phyloP scores from a whole-genome alignment of 2,888 invertebrate genomes.

The Exephanes ischioxanthus region DNA sequence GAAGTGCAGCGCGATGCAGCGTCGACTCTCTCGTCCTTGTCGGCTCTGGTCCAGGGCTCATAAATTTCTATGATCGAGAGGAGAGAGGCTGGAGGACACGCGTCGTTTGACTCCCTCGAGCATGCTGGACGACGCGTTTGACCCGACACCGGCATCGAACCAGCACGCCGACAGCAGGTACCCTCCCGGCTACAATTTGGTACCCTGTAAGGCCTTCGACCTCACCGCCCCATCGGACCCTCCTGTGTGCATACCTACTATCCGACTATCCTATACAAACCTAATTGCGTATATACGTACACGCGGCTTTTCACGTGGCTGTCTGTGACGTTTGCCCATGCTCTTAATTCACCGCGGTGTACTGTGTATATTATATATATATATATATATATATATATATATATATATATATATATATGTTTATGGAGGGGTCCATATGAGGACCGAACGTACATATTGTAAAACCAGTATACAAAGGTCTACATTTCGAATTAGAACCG shows the following conservation, averaged over 20 bases:
- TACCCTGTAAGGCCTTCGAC: neutral
- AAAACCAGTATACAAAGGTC: too few relatives aligned
- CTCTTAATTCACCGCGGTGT: constrained; percentile 27
- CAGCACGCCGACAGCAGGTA: constrained; percentile 17
- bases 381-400: neutral
- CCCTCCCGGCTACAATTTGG: constrained; percentile 1
- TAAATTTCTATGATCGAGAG: constrained; percentile 72
- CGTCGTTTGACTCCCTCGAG: constrained; percentile 38
- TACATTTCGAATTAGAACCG: too few relatives aligned
- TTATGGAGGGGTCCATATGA: too few relatives aligned
- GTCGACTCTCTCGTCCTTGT: constrained; percentile 22
- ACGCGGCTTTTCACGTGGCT: constrained; percentile 39
- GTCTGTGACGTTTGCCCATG: constrained; percentile 33
- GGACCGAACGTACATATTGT: too few relatives aligned
- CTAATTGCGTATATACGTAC: constrained; percentile 3
- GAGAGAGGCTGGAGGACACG: constrained; percentile 52
- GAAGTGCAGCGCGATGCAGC: neutral
- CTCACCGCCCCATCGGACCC: neutral
- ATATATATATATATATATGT: too few relatives aligned
- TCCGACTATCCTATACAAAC: constrained; percentile 16
- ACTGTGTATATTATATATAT: neutral
- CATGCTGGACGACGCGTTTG: constrained; percentile 27
- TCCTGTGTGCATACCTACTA: constrained; percentile 2
- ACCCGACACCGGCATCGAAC: constrained; percentile 23
- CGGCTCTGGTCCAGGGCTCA: constrained; percentile 60